phyloP scores from a whole-genome alignment of 2,113 vertebrate species.

The cattle (Bos taurus) region ARS-UCD2.0 NC_037347.1:26158501-26159000 shows the following conservation, averaged over 20 bases:
- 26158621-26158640: background rate
- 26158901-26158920: background rate
- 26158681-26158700: background rate
- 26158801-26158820: background rate
- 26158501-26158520: background rate
- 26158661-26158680: background rate
- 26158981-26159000: background rate
- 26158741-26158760: background rate
- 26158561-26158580: background rate
- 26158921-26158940: background rate
- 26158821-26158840: background rate
- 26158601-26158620: background rate
- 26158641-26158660: background rate
- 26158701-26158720: background rate
- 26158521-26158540: background rate
- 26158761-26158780: background rate
- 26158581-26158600: background rate
- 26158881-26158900: background rate
- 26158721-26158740: background rate
- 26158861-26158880: background rate
- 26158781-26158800: background rate
- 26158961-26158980: background rate
- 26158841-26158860: conserved; percentile 1
- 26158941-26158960: background rate
- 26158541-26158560: background rate